Evolutionary conservation across 2,888 invertebrate genomes (phyloP).

Genomic region (Sceliomorpha sp.): DNA sequence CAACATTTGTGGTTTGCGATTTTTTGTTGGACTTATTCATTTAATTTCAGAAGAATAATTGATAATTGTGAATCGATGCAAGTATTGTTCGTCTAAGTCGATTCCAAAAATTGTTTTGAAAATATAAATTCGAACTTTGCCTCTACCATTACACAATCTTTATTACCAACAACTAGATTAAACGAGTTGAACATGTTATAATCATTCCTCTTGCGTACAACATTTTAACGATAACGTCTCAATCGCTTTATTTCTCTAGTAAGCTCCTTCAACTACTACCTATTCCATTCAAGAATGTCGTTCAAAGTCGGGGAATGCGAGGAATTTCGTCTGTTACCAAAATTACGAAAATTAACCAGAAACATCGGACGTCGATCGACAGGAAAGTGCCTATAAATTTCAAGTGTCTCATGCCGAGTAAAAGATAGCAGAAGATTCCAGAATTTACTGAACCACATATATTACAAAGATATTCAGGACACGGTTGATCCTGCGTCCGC

Average conservation of each 20-base stretch:
- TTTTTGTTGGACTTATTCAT: too few relatives aligned
- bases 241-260: background rate
- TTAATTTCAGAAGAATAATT: too few relatives aligned
- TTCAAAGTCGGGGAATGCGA: constrained; percentile 29
- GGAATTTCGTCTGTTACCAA: constrained; percentile 47
- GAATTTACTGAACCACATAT: constrained; percentile 53
- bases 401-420: constrained; percentile 34
- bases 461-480: constrained; percentile 53
- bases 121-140: too few relatives aligned
- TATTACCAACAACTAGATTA: too few relatives aligned
- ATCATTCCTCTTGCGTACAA: too few relatives aligned
- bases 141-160: too few relatives aligned
- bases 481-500: constrained; percentile 29
- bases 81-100: too few relatives aligned
- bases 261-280: constrained; percentile 15
- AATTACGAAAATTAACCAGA: constrained; percentile 51
- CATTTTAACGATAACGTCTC: too few relatives aligned
- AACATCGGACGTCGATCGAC: constrained; percentile 46
- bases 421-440: constrained; percentile 50
- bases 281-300: constrained; percentile 13
- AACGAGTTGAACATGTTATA: too few relatives aligned
- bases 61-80: too few relatives aligned
- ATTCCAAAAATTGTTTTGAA: too few relatives aligned
- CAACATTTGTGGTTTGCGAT: too few relatives aligned
- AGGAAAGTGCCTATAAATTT: constrained; percentile 54